These are phyloP conservation scores for Aplidium turbinatum DNA, from an alignment of 23 tunicate genomes.

Conservation along the genomic window DNA sequence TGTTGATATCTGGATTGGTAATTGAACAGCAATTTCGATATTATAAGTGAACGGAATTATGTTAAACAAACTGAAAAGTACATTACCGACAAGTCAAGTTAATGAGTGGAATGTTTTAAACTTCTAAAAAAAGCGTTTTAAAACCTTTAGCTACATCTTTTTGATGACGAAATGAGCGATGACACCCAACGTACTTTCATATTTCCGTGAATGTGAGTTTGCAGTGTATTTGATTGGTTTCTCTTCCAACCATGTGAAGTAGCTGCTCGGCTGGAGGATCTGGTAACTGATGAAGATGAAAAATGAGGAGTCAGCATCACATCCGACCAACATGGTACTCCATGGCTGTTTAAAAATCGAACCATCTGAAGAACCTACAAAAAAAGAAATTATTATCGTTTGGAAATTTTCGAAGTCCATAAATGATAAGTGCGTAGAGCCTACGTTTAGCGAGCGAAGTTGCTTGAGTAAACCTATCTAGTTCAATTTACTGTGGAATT, in stretches of 20 bases:
- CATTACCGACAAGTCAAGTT: too few species aligned
- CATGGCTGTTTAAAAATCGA: conserved; percentile 43
- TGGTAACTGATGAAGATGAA: conserved; percentile 40
- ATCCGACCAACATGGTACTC: conserved; percentile 78
- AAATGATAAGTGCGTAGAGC: too few species aligned
- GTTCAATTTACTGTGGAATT: too few species aligned
- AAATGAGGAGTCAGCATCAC: conserved; percentile 68
- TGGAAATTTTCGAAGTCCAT: too few species aligned
- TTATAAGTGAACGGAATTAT: too few species aligned
- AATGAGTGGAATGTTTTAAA: too few species aligned
- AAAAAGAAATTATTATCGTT: too few species aligned
- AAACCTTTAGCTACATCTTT: neutral
- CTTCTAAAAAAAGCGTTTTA: neutral
- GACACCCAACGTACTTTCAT: conserved; percentile 51
- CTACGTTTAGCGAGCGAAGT: too few species aligned
- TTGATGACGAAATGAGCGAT: neutral
- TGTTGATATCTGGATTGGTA: too few species aligned
- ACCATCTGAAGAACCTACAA: conserved; percentile 65
- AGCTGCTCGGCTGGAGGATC: conserved; percentile 1
- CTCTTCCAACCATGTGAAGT: conserved; percentile 5
- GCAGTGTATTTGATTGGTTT: conserved; percentile 51
- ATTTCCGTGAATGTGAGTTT: conserved; percentile 62
- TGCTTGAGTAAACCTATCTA: too few species aligned
- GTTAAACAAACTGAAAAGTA: too few species aligned
- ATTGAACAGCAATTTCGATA: too few species aligned